phyloP scores from a whole-genome alignment of 1,140 invertebrate species.

The Zaprionus tsacasi region DNA sequence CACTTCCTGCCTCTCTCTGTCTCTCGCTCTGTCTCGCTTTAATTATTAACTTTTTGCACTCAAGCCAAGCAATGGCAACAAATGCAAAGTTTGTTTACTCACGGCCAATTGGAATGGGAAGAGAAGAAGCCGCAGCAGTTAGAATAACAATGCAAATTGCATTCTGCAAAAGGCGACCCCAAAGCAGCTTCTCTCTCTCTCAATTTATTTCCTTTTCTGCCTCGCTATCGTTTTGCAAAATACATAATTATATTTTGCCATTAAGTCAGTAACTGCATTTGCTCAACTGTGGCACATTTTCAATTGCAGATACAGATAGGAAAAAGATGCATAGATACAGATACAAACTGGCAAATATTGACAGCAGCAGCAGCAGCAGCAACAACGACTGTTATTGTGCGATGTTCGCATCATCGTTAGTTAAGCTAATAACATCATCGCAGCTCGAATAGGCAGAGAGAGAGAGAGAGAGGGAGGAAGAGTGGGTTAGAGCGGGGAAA shows the following conservation, averaged over 20 bases:
- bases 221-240: not conserved
- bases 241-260: slow-evolving; percentile 17
- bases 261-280: slow-evolving; percentile 30
- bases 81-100: slow-evolving; percentile 15
- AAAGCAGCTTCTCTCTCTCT: not conserved
- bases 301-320: slow-evolving; percentile 6
- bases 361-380: slow-evolving; percentile 9
- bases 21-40: not conserved
- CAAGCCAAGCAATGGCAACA: not conserved
- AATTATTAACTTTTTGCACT: slow-evolving; percentile 3
- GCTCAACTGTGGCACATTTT: slow-evolving; percentile 12
- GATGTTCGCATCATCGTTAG: slow-evolving; percentile 32
- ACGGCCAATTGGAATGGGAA: not conserved
- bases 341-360: slow-evolving; percentile 14
- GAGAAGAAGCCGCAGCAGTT: not conserved
- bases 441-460: not conserved
- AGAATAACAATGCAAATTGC: not conserved
- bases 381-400: slow-evolving; percentile 31
- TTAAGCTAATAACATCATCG: slow-evolving; percentile 1
- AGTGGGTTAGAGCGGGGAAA: not conserved
- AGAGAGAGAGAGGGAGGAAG: not conserved
- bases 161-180: not conserved
- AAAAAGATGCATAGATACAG: slow-evolving; percentile 14
- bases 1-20: not conserved
- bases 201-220: too few species aligned